Conservation (phyloP, 2,888 invertebrate genomes). For the Tetragonisca angustula region DNA sequence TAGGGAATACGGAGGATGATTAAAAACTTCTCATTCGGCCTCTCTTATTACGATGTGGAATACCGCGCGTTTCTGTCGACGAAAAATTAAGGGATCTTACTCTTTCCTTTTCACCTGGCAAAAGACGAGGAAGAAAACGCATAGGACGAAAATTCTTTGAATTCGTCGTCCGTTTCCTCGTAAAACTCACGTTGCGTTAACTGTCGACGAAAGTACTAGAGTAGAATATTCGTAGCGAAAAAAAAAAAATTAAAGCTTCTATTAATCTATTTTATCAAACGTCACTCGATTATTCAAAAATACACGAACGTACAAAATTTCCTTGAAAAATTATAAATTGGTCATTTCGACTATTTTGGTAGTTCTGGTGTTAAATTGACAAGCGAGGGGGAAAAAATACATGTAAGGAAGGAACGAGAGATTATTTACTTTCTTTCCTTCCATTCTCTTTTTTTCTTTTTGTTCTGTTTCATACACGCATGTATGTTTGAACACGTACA, state of each 20-base stretch:
- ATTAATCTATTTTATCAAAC: too few species aligned
- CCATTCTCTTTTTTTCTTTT: not conserved
- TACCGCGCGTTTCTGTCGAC: conserved; percentile 26
- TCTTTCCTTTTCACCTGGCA: not conserved
- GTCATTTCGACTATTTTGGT: too few species aligned
- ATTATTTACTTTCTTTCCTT: not conserved
- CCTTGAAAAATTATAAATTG: too few species aligned
- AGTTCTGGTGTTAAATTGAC: not conserved
- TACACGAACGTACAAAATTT: too few species aligned
- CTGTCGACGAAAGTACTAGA: too few species aligned
- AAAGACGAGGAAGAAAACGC: not conserved
- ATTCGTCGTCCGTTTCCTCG: not conserved
- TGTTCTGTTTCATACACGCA: not conserved
- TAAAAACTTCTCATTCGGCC: conserved; percentile 41
- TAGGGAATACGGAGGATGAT: conserved; percentile 50
- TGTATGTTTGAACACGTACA: not conserved
- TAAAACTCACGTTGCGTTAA: too few species aligned
- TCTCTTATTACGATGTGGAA: conserved; percentile 43
- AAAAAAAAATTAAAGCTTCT: not conserved
- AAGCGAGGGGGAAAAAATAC: not conserved
- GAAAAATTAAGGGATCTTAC: conserved; percentile 36
- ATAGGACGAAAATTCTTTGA: not conserved
- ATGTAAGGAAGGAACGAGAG: too few species aligned
- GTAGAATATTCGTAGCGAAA: not conserved
- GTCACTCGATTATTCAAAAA: too few species aligned